These are phyloP conservation scores for Orientallactaga sibirica DNA, from an alignment of 2,797 vertebrate genomes.

Conservation along the genomic window DNA sequence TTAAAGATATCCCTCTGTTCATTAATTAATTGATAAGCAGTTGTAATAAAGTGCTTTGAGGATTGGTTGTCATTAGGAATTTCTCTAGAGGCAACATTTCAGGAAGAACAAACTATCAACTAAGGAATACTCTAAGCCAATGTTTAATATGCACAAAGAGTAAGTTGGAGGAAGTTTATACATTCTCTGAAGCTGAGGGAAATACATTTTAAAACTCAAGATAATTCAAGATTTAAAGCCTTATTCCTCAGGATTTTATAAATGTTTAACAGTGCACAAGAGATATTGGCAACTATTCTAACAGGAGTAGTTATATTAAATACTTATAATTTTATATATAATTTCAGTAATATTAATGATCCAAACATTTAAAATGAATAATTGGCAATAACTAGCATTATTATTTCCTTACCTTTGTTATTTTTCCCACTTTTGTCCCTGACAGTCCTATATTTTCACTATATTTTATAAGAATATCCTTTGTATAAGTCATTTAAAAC, in stretches of 20 bases:
- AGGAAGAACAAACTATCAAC: slow-evolving; percentile 78
- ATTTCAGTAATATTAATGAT: slow-evolving; percentile 15
- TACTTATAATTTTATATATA: slow-evolving; percentile 10
- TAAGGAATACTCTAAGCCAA: slow-evolving; percentile 70
- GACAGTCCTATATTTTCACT: neutral
- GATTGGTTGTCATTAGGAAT: slow-evolving; percentile 80
- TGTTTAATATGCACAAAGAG: slow-evolving; percentile 75
- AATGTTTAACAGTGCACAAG: slow-evolving; percentile 61
- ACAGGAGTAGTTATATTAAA: slow-evolving; percentile 55
- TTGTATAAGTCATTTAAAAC: neutral
- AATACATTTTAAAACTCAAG: slow-evolving; percentile 74
- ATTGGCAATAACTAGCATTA: neutral
- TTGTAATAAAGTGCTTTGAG: slow-evolving; percentile 82
- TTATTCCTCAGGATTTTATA: slow-evolving; percentile 66
- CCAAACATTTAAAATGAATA: slow-evolving; percentile 39
- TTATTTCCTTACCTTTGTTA: neutral
- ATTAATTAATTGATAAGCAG: slow-evolving; percentile 84
- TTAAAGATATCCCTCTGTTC: slow-evolving; percentile 83
- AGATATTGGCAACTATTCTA: slow-evolving; percentile 57
- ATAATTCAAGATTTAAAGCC: slow-evolving; percentile 68
- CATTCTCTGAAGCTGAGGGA: slow-evolving; percentile 73
- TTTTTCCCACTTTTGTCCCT: neutral
- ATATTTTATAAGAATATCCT: neutral
- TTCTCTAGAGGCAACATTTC: slow-evolving; percentile 78
- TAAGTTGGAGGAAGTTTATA: slow-evolving; percentile 69